Base-by-base conservation (phyloP, 2,797 vertebrate genomes). In the Phoxinus dragarum region DNA sequence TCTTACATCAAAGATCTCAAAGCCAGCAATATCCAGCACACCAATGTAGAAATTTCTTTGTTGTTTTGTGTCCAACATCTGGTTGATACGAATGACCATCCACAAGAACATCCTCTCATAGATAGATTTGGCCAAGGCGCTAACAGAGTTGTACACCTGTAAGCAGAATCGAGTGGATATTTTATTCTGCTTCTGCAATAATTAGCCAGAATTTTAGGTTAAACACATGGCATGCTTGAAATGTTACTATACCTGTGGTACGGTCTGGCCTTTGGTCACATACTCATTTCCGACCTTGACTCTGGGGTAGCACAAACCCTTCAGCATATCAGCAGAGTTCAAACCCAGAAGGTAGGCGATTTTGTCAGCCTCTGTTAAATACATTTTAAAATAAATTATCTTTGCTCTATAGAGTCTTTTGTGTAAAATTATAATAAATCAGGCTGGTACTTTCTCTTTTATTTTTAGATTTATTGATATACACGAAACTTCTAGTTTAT, bases 91-190 rank as follows among this genome's bases (percentile, higher is more conserved):
- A 82, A 97, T 5, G 84, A 98, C 97, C 97, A 98, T 98, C 97
- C 97, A 98, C 93, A 98, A 89, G 94, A 98, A 98, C 96, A 98
- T 97, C 89, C 93, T 97, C 89, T 98, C 97, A 81, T 97, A 98
- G 85, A 97, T 90, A 0, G 97, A 95, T 77, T 97, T 98, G 75
- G 94, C 94, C 54, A 98, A 91, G 1, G 97, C 97, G 40, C 96
- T 93, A 1, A 98, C 97, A 0, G 97, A 72, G 56, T 95, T 2
- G 96, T 98, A 64, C n/a, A 64, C 59, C 90, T 64, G 27, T 31
- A 66, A n/a, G 56, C 10, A 31, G 27, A 64, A 27, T 12, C 14
- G 59, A 31, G 2, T 64, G n/a, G 27, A 31, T 31, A 31, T 64
- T n/a, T 27, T 64, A 64, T 64, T 49, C 47, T 5, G 14, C 4